Evolutionary conservation across 2,113 vertebrate species (phyloP), one percentile per base, ranked within the genome.

Genomic region (Lepisosteus osseus): DNA sequence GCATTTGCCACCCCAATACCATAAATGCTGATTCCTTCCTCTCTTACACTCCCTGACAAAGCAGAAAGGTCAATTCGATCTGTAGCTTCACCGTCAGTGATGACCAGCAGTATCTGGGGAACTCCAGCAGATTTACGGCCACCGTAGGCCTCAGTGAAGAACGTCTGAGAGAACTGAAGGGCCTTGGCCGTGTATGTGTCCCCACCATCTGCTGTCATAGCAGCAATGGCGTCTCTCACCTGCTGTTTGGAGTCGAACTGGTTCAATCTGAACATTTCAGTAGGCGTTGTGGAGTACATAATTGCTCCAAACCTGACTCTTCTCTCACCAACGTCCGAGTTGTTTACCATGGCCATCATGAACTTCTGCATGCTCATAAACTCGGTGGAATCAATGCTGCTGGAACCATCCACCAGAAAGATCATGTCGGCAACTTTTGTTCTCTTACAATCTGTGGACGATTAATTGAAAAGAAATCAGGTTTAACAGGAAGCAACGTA

Each of bases 381-480:
- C 4, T 89, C 79, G 6, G 55, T 1, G 0, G 0, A 0, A 56
- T 70, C 71, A 57, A 91, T 88, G 65, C 85, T 90, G 54, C 79
- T 74, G 8, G 88, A 90, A 43, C 76, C 84, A 55, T 92, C 89
- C 0, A 90, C 87, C 3, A 89, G 84, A 78, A 90, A 89, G 3
- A 91, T 83, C 4, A 91, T 72, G 1, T 90, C 89, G 61, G 89
- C 71, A 43, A 84, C 73, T 73, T 89, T 81, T 64, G 85, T 84
- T 54, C 83, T 75, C 54, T 77, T 77, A 73, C 88, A 88, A 14
- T 87, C 88, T 90, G 61, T 13, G 74, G 75, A 61, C 67, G 51
- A 4, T 29, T 29, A 29, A 29, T 29, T 29, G 29, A 29, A 29
- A 29, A 29, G 29, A 29, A 29, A 29, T 29, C 29, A 29, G 29